Base-by-base conservation (phyloP, 2,113 vertebrate species). In the Gambusia holbrooki region DNA sequence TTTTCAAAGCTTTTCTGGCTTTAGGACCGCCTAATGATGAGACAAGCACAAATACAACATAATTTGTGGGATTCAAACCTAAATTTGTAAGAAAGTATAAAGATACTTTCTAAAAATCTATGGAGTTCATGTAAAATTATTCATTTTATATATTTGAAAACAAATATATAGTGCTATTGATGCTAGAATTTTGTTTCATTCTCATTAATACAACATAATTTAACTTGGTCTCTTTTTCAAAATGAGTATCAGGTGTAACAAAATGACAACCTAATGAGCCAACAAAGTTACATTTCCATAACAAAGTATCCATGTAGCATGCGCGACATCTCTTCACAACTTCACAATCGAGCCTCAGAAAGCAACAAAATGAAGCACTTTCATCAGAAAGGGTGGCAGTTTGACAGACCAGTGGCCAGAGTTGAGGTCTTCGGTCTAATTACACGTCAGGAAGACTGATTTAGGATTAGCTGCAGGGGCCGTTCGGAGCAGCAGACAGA, bases 371-470 rank as follows among this genome's bases (percentile, higher is more conserved):
- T 88, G 73, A 85, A 89, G 82, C 3, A n/a, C 51, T 77, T 61
- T 28, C 54, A 84, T 88, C 85, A 79, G 84, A 87, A 81, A 66
- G 79, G 76, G 85, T 84, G 84, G 82, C 84, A 71, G 83, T 75
- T 66, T 85, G 88, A 84, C 66, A 76, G 75, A 82, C 74, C 32
- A 84, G 81, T 81, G 79, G 77, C 71, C 64, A 66, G 69, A 73
- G 65, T 76, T 87, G 83, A 91, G 90, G 91, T 92, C 85, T 32
- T 30, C 45, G 60, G 82, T 90, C 84, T 92, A 91, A 92, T 93
- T 91, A 88, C 92, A 90, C 86, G 87, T 88, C 83, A 89, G 79
- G 85, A 84, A 90, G 88, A 86, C 73, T 78, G 83, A 88, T 90
- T 89, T 77, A 70, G 87, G 76, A 77, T 83, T 73, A 74, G 84